These are phyloP conservation scores for Leptura quadrifasciata DNA, from an alignment of 2,888 invertebrate species.

Conservation along the genomic window DNA sequence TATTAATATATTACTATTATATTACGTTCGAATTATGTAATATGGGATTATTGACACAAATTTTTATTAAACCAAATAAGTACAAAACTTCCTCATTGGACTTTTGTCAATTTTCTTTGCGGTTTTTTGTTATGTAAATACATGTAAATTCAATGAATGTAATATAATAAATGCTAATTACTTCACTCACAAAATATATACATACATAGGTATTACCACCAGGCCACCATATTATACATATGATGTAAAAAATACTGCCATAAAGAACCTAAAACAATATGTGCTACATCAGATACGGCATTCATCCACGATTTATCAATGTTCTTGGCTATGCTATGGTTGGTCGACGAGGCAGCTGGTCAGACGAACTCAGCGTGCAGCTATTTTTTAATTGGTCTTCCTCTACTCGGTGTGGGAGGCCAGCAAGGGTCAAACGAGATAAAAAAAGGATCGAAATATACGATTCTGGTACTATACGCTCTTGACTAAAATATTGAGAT, in stretches of 20 bases:
- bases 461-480: conserved; percentile 37
- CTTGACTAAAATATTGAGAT: conserved; percentile 40
- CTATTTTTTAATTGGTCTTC: conserved; percentile 73
- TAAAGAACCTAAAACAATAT: conserved; percentile 56
- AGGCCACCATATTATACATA: conserved; percentile 46
- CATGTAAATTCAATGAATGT: too few relatives aligned
- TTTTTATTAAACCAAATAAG: too few relatives aligned
- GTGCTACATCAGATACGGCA: conserved; percentile 62
- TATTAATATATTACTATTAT: too few relatives aligned
- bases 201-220: neutral
- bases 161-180: too few relatives aligned
- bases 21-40: too few relatives aligned
- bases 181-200: too few relatives aligned
- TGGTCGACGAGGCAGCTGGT: conserved; percentile 67
- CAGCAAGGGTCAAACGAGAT: conserved; percentile 47
- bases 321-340: conserved; percentile 67
- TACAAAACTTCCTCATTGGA: too few relatives aligned
- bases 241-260: conserved; percentile 39
- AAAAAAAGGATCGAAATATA: conserved; percentile 47
- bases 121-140: too few relatives aligned
- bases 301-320: conserved; percentile 68
- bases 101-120: too few relatives aligned
- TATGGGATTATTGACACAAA: too few relatives aligned
- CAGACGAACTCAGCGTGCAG: conserved; percentile 69
- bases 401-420: conserved; percentile 64